These are phyloP conservation scores for Mylabris sibirica DNA, from an alignment of 2,888 invertebrate species.

Conservation along the genomic window DNA sequence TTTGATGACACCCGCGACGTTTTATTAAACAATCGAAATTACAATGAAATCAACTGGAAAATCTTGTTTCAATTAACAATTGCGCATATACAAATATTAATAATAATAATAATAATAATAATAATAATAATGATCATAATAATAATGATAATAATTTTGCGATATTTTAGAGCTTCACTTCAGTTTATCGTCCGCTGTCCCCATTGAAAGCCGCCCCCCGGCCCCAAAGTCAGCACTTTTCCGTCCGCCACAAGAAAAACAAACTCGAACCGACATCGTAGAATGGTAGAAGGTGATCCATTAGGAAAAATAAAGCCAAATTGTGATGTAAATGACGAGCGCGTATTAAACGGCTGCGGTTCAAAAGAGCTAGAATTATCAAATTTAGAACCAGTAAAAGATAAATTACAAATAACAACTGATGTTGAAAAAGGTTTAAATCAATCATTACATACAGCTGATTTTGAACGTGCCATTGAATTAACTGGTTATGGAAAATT, in stretches of 20 bases:
- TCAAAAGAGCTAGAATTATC: slow-evolving; percentile 68
- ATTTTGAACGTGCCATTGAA: slow-evolving; percentile 89
- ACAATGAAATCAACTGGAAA: not conserved
- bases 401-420: slow-evolving; percentile 57
- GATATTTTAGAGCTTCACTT: slow-evolving; percentile 51
- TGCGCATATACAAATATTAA: not conserved
- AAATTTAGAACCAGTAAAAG: slow-evolving; percentile 47
- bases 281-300: slow-evolving; percentile 92
- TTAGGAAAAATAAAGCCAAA: slow-evolving; percentile 75
- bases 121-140: not conserved
- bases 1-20: slow-evolving; percentile 29
- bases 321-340: slow-evolving; percentile 89
- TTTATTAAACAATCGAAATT: not conserved
- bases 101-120: not conserved
- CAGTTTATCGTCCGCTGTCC: slow-evolving; percentile 54
- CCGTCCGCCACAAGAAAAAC: slow-evolving; percentile 40
- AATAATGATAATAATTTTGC: slow-evolving; percentile 26
- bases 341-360: slow-evolving; percentile 78
- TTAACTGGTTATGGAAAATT: slow-evolving; percentile 87
- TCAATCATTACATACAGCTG: slow-evolving; percentile 65
- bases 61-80: not conserved
- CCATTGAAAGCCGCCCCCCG: slow-evolving; percentile 55
- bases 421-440: slow-evolving; percentile 70
- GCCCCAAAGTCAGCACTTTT: slow-evolving; percentile 35
- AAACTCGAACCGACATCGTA: slow-evolving; percentile 63